These are phyloP conservation scores for Acromyrmex charruanus DNA, from an alignment of 1,140 invertebrate species.

Conservation along the genomic window DNA sequence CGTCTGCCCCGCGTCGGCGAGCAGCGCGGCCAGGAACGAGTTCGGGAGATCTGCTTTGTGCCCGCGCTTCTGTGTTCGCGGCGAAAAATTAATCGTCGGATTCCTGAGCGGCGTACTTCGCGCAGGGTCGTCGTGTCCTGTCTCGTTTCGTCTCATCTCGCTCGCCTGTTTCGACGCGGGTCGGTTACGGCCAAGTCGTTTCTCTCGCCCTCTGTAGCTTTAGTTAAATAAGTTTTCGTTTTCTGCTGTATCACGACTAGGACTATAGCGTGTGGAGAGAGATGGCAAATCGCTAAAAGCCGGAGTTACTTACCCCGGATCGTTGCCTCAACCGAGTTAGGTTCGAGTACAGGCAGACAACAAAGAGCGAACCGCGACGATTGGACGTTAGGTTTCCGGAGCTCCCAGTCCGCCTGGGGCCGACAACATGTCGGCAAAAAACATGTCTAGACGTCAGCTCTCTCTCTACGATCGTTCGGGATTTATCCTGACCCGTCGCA, in stretches of 20 bases:
- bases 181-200: constrained; percentile 3
- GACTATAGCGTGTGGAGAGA: not conserved
- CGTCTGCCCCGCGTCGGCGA: constrained; percentile 47
- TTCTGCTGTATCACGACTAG: not conserved
- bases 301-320: constrained; percentile 39
- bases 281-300: constrained; percentile 17
- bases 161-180: not conserved
- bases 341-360: constrained; percentile 60
- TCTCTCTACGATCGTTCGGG: constrained; percentile 63
- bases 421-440: constrained; percentile 64
- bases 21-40: constrained; percentile 56
- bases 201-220: constrained; percentile 18
- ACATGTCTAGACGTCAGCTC: constrained; percentile 75
- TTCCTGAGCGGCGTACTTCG: constrained; percentile 3
- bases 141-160: not conserved
- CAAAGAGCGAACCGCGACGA: constrained; percentile 67
- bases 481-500: constrained; percentile 66
- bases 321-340: constrained; percentile 64
- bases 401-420: constrained; percentile 65
- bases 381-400: constrained; percentile 71
- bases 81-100: constrained; percentile 64
- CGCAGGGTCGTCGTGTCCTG: not conserved
- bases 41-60: constrained; percentile 68
- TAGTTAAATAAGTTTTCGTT: constrained; percentile 41
- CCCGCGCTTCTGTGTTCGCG: constrained; percentile 20